Conservation (phyloP, 2,888 invertebrate species). For the Pollenia angustigena region DNA sequence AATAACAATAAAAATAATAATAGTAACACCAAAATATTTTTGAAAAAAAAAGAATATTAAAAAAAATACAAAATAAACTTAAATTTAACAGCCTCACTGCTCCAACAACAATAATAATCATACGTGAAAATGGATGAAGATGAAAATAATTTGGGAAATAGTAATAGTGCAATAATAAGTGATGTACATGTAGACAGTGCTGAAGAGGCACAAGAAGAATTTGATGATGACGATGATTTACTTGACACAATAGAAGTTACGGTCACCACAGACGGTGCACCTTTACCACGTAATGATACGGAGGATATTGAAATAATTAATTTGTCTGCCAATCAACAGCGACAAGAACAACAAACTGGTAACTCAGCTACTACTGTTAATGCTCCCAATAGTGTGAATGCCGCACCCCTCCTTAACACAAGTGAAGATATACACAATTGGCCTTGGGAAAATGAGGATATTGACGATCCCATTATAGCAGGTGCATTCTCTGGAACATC, state of each 20-base stretch:
- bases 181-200: slow-evolving; percentile 25
- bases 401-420: slow-evolving; percentile 29
- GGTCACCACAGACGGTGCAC: slow-evolving; percentile 63
- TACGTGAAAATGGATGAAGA: slow-evolving; percentile 79
- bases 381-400: slow-evolving; percentile 15
- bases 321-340: slow-evolving; percentile 21
- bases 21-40: slow-evolving; percentile 14
- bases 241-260: slow-evolving; percentile 70
- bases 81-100: not conserved
- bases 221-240: slow-evolving; percentile 63
- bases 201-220: slow-evolving; percentile 41
- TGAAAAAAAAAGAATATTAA: slow-evolving; percentile 21
- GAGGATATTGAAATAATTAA: slow-evolving; percentile 65
- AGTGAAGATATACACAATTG: slow-evolving; percentile 53
- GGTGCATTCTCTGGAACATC: slow-evolving; percentile 17
- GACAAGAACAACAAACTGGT: slow-evolving; percentile 17
- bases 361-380: not conserved
- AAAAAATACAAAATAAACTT: slow-evolving; percentile 47
- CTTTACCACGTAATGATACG: slow-evolving; percentile 47
- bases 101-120: slow-evolving; percentile 5
- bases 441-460: slow-evolving; percentile 69
- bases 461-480: slow-evolving; percentile 53
- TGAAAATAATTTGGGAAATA: slow-evolving; percentile 79
- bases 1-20: slow-evolving; percentile 40
- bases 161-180: slow-evolving; percentile 38